Percentiles rank a stretch among this genome's conserved stretches.
Conservation (phyloP, 2,888 invertebrate genomes). For the Plagiodera versicolora region DNA sequence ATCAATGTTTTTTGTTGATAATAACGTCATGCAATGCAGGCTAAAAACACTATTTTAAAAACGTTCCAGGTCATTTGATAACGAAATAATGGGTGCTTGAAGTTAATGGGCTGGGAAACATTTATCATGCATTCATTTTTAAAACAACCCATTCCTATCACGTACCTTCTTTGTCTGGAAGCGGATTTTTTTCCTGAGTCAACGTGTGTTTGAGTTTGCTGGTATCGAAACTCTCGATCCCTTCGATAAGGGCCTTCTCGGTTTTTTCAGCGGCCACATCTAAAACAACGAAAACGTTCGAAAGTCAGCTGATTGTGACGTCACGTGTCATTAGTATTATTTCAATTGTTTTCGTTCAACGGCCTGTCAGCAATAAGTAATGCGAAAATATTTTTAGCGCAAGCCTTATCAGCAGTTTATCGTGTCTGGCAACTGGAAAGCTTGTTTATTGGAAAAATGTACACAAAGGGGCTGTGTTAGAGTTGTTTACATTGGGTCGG, state of each 20-base stretch:
- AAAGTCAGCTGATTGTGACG: background rate
- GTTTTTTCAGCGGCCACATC: constrained; percentile 88
- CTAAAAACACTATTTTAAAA: constrained; percentile 1
- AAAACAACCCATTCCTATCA: background rate
- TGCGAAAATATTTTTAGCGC: background rate
- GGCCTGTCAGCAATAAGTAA: background rate
- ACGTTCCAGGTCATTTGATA: constrained; percentile 17
- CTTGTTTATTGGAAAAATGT: background rate
- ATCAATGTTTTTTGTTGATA: too few species aligned
- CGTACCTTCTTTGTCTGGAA: constrained; percentile 91
- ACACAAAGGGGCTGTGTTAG: background rate
- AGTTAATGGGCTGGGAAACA: constrained; percentile 22
- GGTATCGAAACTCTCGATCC: constrained; percentile 84
- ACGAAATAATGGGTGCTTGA: constrained; percentile 13
- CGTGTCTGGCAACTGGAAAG: background rate
- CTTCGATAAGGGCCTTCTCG: constrained; percentile 80
- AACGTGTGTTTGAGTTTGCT: constrained; percentile 85
- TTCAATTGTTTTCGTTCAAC: too few species aligned
- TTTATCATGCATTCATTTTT: background rate
- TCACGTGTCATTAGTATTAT: background rate
- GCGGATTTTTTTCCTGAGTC: constrained; percentile 89
- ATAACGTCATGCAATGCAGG: background rate
- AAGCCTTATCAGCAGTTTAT: background rate
- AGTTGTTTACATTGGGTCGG: background rate
- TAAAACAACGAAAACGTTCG: constrained; percentile 56